A percentile compares a stretch with the other conserved stretches of the same genome.
phyloP scores from a whole-genome alignment of 2,113 vertebrate genomes.

The Murina feae region DNA sequence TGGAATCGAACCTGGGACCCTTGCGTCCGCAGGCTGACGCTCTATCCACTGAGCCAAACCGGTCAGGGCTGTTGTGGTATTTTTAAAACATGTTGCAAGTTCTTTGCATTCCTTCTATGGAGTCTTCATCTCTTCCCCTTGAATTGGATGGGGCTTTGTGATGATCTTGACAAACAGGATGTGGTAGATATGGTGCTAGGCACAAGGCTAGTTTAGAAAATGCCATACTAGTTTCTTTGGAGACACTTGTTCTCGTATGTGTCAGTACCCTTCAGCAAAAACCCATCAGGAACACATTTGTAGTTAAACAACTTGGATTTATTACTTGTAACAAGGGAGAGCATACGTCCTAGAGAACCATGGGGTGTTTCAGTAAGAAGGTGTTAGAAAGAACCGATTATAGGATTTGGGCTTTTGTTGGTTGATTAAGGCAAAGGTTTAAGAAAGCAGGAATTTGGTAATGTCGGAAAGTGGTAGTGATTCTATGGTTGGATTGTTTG shows the following conservation, averaged over 20 bases:
- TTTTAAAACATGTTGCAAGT: background rate
- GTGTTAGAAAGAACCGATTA: background rate
- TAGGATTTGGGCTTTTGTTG: background rate
- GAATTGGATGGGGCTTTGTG: background rate
- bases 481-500: background rate
- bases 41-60: no score
- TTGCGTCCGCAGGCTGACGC: no score
- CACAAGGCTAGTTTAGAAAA: background rate
- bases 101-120: background rate
- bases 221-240: background rate
- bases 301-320: background rate
- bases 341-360: background rate
- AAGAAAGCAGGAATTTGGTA: background rate
- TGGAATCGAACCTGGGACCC: no score
- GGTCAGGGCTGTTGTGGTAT: background rate
- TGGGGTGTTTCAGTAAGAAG: background rate
- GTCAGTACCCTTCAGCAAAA: background rate
- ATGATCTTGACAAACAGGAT: background rate
- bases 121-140: background rate
- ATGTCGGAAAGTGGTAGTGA: background rate
- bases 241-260: background rate
- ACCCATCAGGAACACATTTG: background rate
- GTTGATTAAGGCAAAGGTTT: background rate
- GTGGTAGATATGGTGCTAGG: background rate
- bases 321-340: background rate